Evolutionary conservation across 2,888 invertebrate species (phyloP), one percentile per base, ranked within the genome.

Genomic region (Morpho deidamia): DNA sequence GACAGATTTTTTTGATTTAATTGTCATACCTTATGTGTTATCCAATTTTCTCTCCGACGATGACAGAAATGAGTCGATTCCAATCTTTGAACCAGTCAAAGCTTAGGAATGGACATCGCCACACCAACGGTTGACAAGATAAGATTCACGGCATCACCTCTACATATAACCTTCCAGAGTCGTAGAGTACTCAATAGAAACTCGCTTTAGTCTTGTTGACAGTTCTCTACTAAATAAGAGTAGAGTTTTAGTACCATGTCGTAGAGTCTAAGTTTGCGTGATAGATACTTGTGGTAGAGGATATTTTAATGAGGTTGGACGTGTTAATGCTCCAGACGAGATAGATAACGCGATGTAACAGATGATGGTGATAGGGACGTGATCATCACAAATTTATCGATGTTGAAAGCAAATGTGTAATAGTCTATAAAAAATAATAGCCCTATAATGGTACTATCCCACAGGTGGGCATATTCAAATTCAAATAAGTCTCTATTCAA

Each of bases 241-340:
- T 23, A 8, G 8, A 32, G 9, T 14, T n/a, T 41, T 56, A 59
- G 34, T 9, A 12, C 33, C 11, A 40, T 1, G 32, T 3, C 1
- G 49, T 49, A 59, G 37, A 32, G 56, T 52, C 11, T 33, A 52
- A n/a, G 23, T 23, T 54, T 10, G 51, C 14, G 11, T 46, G 42
- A 42, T 37, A 48, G 37, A 11, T 41, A 37, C 49, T 45, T 38
- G 46, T 53, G 58, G 56, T 63, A 60, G 64, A 67, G 68, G 65
- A 70, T 74, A 72, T 72, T 78, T 72, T 84, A 83, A 84, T 81
- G 75, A 83, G 79, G 65, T 71, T 73, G 76, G 78, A 80, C 76
- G 80, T 82, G 83, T 83, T 83, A 83, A 83, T 81, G 81, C 74
- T 76, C 73, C 67, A 73, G 76, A 74, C 75, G 77, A 69, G 72